These are phyloP conservation scores for Corythornis madagascariensis DNA, from an alignment of 2,113 vertebrate genomes.

Conservation along the genomic window DNA sequence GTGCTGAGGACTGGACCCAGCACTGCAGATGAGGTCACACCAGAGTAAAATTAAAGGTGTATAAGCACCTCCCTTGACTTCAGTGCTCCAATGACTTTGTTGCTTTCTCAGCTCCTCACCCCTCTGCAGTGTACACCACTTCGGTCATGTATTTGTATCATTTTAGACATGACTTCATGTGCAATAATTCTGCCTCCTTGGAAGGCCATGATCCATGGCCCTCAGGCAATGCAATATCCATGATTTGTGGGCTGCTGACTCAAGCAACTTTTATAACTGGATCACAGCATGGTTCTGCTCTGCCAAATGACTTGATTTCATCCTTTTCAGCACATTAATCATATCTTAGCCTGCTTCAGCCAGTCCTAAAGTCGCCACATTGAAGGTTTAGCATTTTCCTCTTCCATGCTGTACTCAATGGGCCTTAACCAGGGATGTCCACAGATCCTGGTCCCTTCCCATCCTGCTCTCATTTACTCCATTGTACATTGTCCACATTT, in stretches of 20 bases:
- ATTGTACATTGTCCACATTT: not conserved
- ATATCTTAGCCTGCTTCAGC: not conserved
- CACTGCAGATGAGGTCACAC: not conserved
- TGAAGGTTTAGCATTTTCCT: not conserved
- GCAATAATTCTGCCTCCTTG: not conserved
- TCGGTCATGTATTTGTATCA: not conserved
- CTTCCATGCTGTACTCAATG: not conserved
- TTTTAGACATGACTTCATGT: not conserved
- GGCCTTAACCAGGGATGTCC: not conserved
- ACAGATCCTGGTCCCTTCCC: not conserved
- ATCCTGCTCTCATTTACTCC: not conserved
- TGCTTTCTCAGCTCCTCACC: not conserved
- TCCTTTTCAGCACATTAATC: not conserved
- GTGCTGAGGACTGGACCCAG: too few relatives aligned
- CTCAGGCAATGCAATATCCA: not conserved
- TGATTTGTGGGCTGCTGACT: constrained; percentile 17
- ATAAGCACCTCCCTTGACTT: not conserved
- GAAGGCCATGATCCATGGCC: not conserved
- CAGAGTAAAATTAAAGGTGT: not conserved
- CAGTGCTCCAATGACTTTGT: fast-evolving
- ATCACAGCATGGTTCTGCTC: not conserved
- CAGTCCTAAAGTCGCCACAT: not conserved
- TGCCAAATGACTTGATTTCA: not conserved
- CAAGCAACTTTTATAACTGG: not conserved
- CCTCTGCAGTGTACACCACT: not conserved